These are phyloP conservation scores for Oscheius myriophilus DNA, from an alignment of 2,888 invertebrate genomes.

Conservation along the genomic window DNA sequence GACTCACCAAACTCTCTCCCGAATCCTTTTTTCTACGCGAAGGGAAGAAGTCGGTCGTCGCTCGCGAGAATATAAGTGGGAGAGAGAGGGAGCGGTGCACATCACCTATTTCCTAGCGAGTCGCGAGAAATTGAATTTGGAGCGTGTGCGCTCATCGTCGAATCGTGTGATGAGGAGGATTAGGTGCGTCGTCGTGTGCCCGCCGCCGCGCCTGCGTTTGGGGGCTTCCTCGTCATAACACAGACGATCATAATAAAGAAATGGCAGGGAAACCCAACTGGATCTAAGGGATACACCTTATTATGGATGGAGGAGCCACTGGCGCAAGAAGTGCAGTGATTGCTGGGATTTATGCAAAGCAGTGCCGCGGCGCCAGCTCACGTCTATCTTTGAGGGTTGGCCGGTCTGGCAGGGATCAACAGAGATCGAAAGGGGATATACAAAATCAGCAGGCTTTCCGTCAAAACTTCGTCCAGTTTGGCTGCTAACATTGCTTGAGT, in stretches of 20 bases:
- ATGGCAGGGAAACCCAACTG: conserved; percentile 18
- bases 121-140: conserved; percentile 29
- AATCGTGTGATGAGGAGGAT: conserved; percentile 30
- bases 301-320: too few species aligned
- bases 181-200: conserved; percentile 20
- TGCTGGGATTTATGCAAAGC: too few species aligned
- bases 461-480: too few species aligned
- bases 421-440: too few species aligned
- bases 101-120: conserved; percentile 28
- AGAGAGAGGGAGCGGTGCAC: conserved; percentile 35
- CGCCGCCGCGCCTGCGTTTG: background rate
- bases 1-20: background rate
- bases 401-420: too few species aligned
- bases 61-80: conserved; percentile 35
- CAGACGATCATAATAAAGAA: background rate
- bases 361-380: too few species aligned
- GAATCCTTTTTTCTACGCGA: background rate
- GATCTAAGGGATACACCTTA: too few species aligned
- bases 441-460: too few species aligned
- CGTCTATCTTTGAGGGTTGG: too few species aligned
- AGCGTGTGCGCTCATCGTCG: conserved; percentile 29
- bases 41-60: conserved; percentile 20
- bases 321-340: too few species aligned
- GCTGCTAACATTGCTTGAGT: too few species aligned
- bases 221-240: conserved; percentile 15